A percentile compares a stretch with the other conserved stretches of the same genome.
phyloP scores from a whole-genome alignment of 2,797 vertebrate genomes.

The Enoplosus armatus region DNA sequence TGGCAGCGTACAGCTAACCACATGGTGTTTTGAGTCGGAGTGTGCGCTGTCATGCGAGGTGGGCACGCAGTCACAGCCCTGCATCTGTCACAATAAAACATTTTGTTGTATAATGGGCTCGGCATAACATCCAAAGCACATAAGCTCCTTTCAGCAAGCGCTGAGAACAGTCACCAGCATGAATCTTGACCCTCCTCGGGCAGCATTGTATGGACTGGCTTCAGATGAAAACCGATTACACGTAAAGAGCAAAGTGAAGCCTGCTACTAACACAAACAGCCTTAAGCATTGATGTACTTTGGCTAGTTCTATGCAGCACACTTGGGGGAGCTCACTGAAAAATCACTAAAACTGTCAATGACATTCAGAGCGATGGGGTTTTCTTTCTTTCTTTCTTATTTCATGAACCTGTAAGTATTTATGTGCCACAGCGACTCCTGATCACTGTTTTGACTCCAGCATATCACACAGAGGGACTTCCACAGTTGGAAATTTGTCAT shows the following conservation, averaged over 20 bases:
- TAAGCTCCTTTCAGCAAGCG: constrained; percentile 57
- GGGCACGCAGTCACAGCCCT: constrained; percentile 16
- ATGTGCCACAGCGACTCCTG: not conserved
- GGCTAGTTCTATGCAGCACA: constrained; percentile 40
- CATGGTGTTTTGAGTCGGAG: constrained; percentile 39
- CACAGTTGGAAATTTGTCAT: not conserved
- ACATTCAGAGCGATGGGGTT: constrained; percentile 25
- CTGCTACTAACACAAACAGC: constrained; percentile 41
- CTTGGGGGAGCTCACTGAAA: constrained; percentile 30
- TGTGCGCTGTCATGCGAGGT: constrained; percentile 31
- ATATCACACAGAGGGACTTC: not conserved
- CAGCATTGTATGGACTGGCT: constrained; percentile 35
- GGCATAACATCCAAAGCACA: constrained; percentile 54
- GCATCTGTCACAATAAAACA: constrained; percentile 64
- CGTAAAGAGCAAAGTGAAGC: constrained; percentile 42
- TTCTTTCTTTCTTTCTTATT: not conserved
- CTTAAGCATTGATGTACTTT: constrained; percentile 48
- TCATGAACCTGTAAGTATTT: constrained; percentile 10
- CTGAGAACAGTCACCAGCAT: constrained; percentile 45
- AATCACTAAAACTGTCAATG: constrained; percentile 58
- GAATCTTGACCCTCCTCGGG: constrained; percentile 48
- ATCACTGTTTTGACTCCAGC: not conserved
- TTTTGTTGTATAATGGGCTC: constrained; percentile 65
- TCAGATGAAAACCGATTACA: constrained; percentile 50
- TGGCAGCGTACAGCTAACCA: constrained; percentile 15